Evolutionary conservation across 2,113 vertebrate genomes (phyloP), one percentile per base, ranked within the genome.

Genomic region (Panurus biarmicus): DNA sequence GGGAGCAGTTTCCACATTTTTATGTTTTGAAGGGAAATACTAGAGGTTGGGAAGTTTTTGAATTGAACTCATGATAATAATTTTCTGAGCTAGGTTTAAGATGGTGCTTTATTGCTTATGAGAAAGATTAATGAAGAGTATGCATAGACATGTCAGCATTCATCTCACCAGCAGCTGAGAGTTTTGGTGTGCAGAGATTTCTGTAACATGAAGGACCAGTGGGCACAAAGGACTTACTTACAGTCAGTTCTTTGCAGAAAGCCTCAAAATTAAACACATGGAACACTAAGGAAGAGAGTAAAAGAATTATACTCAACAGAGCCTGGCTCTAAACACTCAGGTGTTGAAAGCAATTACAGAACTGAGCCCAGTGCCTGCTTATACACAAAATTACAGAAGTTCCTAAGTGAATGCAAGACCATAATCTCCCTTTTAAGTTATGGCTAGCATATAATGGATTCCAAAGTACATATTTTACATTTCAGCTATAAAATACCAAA

Each of bases 31-130:
- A 17, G 53, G 61, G 19, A 47, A 86, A 29, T 38, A 79, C 19
- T 14, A 81, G 18, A 73, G 26, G 51, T 82, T 74, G 74, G 33
- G 9, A 29, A 75, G 40, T 8, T 47, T 76, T 64, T 71, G 2
- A 57, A 54, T 44, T 92, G 23, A 66, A 66, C 24, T 26, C 29
- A 70, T 60, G 57, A 33, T 53, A 15, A 28, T 56, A 65, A 33
- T 42, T 88, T 73, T 91, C 54, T 57, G 48, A 48, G 14, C 76
- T 70, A 58, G 44, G 21, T 58, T 69, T 33, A 69, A 51, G 47
- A 84, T 35, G 35, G 62, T 58, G 42, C 92, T 62, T 95, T 95
- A 97, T 85, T 97, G 87, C 93, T 96, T 62, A 85, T 73, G 50
- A 36, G 57, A 47, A 96, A 85, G 35, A 70, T 44, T 51, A 80